These are phyloP conservation scores for Tragelaphus oryx DNA, from an alignment of 2,797 vertebrate genomes.

Conservation along the genomic window DNA sequence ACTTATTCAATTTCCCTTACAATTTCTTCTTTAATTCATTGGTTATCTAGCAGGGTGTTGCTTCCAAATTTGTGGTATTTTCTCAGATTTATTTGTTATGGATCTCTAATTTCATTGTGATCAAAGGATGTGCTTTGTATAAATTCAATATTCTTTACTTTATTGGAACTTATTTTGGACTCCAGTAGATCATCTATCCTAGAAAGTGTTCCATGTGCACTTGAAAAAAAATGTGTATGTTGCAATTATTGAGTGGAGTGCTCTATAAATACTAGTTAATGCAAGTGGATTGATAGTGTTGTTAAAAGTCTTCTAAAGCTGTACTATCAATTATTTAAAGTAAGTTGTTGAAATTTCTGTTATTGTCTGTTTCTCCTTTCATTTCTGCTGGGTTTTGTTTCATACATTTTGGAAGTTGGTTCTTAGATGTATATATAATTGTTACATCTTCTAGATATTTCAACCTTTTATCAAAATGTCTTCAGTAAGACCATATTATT, in stretches of 20 bases:
- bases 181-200: neutral
- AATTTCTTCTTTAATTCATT: neutral
- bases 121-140: neutral
- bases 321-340: neutral
- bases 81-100: neutral
- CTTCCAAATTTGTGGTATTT: neutral
- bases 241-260: neutral
- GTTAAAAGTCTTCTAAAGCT: neutral
- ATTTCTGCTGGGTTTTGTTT: neutral
- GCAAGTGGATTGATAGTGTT: neutral
- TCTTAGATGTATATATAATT: neutral
- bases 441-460: neutral
- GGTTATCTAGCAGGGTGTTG: neutral
- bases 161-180: slow-evolving; percentile 7
- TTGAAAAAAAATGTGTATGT: neutral
- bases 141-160: neutral
- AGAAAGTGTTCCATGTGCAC: neutral
- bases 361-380: neutral
- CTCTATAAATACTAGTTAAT: slow-evolving; percentile 7
- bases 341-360: neutral
- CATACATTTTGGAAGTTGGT: neutral
- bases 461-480: neutral
- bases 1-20: neutral
- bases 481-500: neutral
- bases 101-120: neutral